These are phyloP conservation scores for Lochmaea crataegi DNA, from an alignment of 2,888 invertebrate genomes.

Conservation along the genomic window DNA sequence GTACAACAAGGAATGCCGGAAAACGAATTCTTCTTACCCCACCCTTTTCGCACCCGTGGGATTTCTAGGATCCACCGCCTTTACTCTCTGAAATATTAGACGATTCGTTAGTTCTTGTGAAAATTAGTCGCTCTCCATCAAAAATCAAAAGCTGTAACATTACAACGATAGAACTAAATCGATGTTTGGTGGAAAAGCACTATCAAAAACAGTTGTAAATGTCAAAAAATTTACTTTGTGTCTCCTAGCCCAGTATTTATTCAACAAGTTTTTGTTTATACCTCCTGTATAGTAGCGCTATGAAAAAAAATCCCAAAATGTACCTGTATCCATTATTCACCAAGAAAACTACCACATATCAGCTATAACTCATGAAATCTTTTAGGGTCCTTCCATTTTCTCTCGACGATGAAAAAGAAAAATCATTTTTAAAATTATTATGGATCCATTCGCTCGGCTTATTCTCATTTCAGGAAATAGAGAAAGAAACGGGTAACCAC, in stretches of 20 bases:
- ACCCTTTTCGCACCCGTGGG: too few relatives aligned
- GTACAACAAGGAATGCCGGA: conserved; percentile 11
- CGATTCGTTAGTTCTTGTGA: background rate
- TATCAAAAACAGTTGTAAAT: too few relatives aligned
- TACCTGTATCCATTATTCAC: conserved; percentile 5
- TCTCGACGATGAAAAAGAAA: too few relatives aligned
- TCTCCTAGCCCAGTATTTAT: too few relatives aligned
- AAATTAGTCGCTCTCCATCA: too few relatives aligned
- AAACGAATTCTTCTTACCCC: background rate
- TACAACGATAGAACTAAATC: too few relatives aligned
- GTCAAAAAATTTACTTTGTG: too few relatives aligned
- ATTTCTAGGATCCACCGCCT: too few relatives aligned
- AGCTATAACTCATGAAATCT: conserved; percentile 17
- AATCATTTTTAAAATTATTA: conserved; percentile 32
- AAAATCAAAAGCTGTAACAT: too few relatives aligned
- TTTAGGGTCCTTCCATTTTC: too few relatives aligned
- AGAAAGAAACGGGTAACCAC: conserved; percentile 10
- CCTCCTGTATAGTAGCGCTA: background rate
- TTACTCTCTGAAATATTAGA: background rate
- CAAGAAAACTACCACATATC: conserved; percentile 8
- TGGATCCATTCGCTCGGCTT: conserved; percentile 20
- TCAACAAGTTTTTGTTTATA: too few relatives aligned
- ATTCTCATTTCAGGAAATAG: conserved; percentile 19
- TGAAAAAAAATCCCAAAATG: background rate
- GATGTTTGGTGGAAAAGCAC: too few relatives aligned